Conservation (phyloP, 2,888 invertebrate genomes). For the Macroteleia sp. region DNA sequence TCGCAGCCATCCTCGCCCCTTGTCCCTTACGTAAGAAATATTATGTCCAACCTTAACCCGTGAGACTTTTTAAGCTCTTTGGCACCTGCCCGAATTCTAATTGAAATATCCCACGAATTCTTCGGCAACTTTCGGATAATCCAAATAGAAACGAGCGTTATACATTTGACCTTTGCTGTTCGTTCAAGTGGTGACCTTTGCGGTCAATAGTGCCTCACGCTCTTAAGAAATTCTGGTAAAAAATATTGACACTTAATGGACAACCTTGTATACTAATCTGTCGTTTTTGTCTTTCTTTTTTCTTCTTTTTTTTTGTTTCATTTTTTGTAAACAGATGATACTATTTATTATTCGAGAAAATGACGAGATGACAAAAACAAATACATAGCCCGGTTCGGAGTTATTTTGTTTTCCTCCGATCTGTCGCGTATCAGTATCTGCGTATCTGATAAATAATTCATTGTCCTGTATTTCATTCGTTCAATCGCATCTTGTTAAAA, state of each 20-base stretch:
- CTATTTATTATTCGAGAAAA: neutral
- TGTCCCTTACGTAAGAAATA: conserved; percentile 39
- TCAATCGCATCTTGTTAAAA: conserved; percentile 39
- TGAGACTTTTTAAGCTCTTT: conserved; percentile 32
- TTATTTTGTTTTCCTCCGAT: conserved; percentile 15
- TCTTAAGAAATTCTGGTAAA: neutral
- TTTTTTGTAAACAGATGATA: too few species aligned
- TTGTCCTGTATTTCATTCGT: conserved; percentile 42
- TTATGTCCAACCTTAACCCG: conserved; percentile 39
- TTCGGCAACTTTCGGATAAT: neutral
- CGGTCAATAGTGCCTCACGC: conserved; percentile 8
- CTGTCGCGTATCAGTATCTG: too few species aligned
- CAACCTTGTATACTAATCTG: neutral
- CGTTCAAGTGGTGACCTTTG: conserved; percentile 2
- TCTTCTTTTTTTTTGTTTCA: neutral
- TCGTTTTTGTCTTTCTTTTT: too few species aligned
- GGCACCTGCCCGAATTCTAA: conserved; percentile 44
- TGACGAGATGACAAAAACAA: conserved; percentile 11
- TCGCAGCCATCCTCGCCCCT: conserved; percentile 49
- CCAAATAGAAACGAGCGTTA: conserved; percentile 11
- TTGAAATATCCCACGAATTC: conserved; percentile 28
- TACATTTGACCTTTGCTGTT: conserved; percentile 4
- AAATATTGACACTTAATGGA: conserved; percentile 15
- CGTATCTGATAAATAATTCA: conserved; percentile 53
- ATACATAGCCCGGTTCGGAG: conserved; percentile 2